These are phyloP conservation scores for Platycheirus rosarum DNA, from an alignment of 2,888 invertebrate species.

Conservation along the genomic window DNA sequence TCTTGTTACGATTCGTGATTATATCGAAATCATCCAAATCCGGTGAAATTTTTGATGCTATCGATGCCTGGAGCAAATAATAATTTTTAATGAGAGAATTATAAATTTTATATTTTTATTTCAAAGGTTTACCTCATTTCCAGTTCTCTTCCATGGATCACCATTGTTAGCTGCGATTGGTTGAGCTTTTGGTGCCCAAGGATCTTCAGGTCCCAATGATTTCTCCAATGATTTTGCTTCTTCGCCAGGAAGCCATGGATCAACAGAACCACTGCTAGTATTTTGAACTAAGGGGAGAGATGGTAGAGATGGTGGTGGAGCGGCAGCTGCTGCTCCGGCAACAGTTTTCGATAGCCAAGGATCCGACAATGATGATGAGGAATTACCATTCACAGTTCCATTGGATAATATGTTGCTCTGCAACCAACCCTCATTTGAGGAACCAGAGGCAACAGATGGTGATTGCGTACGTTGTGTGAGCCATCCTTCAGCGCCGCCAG, in stretches of 20 bases:
- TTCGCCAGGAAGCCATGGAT: slow-evolving; percentile 80
- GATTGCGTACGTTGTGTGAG: slow-evolving; percentile 80
- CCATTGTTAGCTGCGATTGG: slow-evolving; percentile 77
- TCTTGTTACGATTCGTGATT: slow-evolving; percentile 89
- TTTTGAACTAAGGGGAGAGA: slow-evolving; percentile 74
- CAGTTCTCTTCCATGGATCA: slow-evolving; percentile 86
- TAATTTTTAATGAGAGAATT: not conserved
- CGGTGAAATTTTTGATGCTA: slow-evolving; percentile 81
- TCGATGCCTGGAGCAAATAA: slow-evolving; percentile 26
- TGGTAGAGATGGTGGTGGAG: slow-evolving; percentile 74
- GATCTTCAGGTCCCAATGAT: slow-evolving; percentile 77
- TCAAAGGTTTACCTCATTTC: slow-evolving; percentile 77
- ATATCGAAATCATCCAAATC: slow-evolving; percentile 95
- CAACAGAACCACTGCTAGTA: slow-evolving; percentile 75
- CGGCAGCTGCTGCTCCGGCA: slow-evolving; percentile 72
- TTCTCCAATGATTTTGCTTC: slow-evolving; percentile 73
- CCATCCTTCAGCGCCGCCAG: slow-evolving; percentile 78
- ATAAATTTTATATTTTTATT: not conserved
- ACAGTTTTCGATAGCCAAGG: slow-evolving; percentile 79
- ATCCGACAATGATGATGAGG: slow-evolving; percentile 76
- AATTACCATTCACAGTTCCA: slow-evolving; percentile 76
- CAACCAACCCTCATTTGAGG: slow-evolving; percentile 82
- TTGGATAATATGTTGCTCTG: slow-evolving; percentile 76
- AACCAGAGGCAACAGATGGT: slow-evolving; percentile 81
- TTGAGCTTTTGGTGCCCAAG: slow-evolving; percentile 80